Percentiles rank a stretch among this genome's conserved stretches.
Conservation (phyloP, 2,113 vertebrate genomes). For the Saccopteryx leptura region DNA sequence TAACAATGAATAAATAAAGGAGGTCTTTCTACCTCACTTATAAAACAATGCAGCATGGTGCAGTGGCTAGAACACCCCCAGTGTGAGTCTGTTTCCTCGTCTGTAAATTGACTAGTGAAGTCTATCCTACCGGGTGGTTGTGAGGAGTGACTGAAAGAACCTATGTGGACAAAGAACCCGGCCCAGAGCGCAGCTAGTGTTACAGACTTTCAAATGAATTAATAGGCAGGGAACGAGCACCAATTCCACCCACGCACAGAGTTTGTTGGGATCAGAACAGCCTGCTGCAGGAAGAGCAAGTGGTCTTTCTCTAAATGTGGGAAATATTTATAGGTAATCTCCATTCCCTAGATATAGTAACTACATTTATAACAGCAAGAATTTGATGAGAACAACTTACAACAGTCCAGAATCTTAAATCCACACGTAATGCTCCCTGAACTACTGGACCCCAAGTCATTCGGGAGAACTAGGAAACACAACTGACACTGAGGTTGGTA, state of each 20-base stretch:
- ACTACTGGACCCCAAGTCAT: not conserved
- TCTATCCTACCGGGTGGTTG: not conserved
- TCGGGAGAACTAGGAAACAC: not conserved
- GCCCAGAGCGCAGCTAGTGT: not conserved
- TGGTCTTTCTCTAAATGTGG: not conserved
- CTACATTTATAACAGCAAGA: slow-evolving; percentile 16
- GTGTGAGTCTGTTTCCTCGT: not conserved
- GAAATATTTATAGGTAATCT: slow-evolving; percentile 3
- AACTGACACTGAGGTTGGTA: not conserved
- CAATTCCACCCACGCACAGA: not conserved
- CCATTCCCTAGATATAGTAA: not conserved
- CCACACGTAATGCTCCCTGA: not conserved
- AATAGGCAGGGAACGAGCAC: not conserved
- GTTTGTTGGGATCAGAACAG: slow-evolving; percentile 39
- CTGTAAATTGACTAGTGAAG: not conserved
- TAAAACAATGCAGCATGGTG: not conserved
- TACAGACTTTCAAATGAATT: not conserved
- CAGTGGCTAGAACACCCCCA: not conserved
- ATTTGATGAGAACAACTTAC: slow-evolving; percentile 20
- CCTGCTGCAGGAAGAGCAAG: not conserved
- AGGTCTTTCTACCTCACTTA: not conserved
- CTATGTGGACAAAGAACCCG: not conserved
- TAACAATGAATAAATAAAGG: not conserved
- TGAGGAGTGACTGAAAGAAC: not conserved
- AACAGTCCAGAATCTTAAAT: slow-evolving; percentile 6